A percentile compares a stretch with the other conserved stretches of the same genome.
Evolutionary conservation across 2,797 vertebrate species (phyloP).

Genomic region (Phylloscopus collybita): DNA sequence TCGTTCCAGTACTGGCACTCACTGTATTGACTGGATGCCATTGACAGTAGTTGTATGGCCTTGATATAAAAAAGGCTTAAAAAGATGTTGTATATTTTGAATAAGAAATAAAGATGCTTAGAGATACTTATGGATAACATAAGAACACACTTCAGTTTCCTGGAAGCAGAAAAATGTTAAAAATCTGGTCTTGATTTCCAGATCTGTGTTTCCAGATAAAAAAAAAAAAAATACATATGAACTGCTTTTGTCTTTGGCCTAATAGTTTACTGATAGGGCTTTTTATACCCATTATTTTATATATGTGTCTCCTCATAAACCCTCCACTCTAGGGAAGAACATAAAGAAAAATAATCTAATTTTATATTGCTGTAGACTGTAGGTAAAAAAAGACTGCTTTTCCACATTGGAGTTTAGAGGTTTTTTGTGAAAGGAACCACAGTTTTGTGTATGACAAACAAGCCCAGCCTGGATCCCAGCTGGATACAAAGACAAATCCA

Average conservation of each 20-base stretch:
- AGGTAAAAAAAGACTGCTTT: not conserved
- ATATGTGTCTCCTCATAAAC: not conserved
- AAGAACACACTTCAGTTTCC: not conserved
- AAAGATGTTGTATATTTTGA: not conserved
- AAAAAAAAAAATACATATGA: not conserved
- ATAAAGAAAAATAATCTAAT: not conserved
- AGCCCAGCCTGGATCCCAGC: not conserved
- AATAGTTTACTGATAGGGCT: not conserved
- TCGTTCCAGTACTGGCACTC: not conserved
- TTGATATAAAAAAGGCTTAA: not conserved
- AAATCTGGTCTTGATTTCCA: not conserved
- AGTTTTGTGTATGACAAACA: not conserved
- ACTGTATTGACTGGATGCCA: not conserved
- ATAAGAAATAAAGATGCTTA: not conserved
- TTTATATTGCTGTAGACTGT: not conserved
- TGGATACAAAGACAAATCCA: not conserved
- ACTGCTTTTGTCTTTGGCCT: not conserved
- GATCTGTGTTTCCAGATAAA: not conserved
- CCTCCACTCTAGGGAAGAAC: not conserved
- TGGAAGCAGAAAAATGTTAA: not conserved
- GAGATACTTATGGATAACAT: not conserved
- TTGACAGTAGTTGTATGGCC: not conserved
- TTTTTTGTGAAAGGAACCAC: not conserved
- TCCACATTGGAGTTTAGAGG: not conserved
- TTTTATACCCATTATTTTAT: not conserved